phyloP scores from a whole-genome alignment of 2,888 invertebrate genomes.

The Drosophila colorata region DNA sequence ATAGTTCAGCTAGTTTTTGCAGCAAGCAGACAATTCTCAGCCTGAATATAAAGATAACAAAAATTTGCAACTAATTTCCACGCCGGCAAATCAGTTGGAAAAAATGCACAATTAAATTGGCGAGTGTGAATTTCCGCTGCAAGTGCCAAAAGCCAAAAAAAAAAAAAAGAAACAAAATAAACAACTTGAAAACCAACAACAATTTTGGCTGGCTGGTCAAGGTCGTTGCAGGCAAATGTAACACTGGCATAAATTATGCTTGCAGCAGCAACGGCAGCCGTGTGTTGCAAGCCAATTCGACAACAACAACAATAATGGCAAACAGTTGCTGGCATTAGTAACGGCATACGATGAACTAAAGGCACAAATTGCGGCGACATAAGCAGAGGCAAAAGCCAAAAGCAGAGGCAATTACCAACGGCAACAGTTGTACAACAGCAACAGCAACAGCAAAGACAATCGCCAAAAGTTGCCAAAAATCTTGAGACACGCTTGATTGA shows the following conservation, averaged over 20 bases:
- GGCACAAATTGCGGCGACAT: constrained; percentile 54
- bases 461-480: constrained; percentile 39
- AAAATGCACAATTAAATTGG: constrained; percentile 64
- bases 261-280: constrained; percentile 18
- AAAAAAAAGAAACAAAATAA: constrained; percentile 15
- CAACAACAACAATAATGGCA: constrained; percentile 15
- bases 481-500: constrained; percentile 51
- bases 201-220: constrained; percentile 64
- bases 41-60: constrained; percentile 46
- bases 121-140: constrained; percentile 78
- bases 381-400: constrained; percentile 33
- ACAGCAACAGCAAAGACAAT: constrained; percentile 41
- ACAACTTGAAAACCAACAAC: constrained; percentile 35
- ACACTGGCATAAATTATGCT: constrained; percentile 78
- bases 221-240: constrained; percentile 76
- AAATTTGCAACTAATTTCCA: constrained; percentile 60
- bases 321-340: constrained; percentile 51
- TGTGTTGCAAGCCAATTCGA: constrained; percentile 45
- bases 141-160: constrained; percentile 31
- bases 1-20: constrained; percentile 24
- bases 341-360: constrained; percentile 51
- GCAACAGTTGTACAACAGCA: constrained; percentile 48
- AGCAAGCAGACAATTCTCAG: constrained; percentile 34
- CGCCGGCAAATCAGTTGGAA: constrained; percentile 27
- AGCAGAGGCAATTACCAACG: constrained; percentile 50